Evolutionary conservation across 2,888 invertebrate genomes (phyloP), one percentile per base, ranked within the genome.

Genomic region (Lochmaea crataegi): DNA sequence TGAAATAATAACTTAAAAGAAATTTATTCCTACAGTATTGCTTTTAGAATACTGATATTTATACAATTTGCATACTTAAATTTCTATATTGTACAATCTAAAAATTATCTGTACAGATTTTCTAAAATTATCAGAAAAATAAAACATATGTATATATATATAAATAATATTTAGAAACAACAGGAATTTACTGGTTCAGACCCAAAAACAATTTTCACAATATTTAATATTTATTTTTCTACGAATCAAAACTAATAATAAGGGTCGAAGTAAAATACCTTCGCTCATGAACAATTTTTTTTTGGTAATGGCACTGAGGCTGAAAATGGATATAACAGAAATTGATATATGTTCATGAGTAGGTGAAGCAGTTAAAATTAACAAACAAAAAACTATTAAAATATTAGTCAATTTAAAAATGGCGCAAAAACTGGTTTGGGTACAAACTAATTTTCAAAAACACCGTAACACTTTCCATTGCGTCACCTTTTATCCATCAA

Each of bases 131-230:
- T 81, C 81, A 81, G 76, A 79, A 81, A 80, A 81, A 80, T 82
- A 82, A 82, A 82, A 82, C 80, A 82, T 69, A 80, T 81, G 81
- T 81, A 82, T 81, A 82, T 82, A 80, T 70, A 80, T 81, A 82
- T 81, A 82, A 82, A 82, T 82, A 80, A 80, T 71, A 65, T 71
- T 65, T 65, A 64, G 45, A 74, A 68, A 71, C 60, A 65, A 74
- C 16, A 69, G 48, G 53, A 70, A 57, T 56, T 70, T 70, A 65
- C 64, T 64, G 64, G 65, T 56, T 22, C 56, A 70, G 45, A 70
- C 42, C 14, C 48, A 32, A 56, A 70, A 64, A 70, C 6, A 48
- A 60, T 26, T 68, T 68, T 48, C 45, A 48, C 22, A 41, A 65
- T 38, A 57, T 70, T 63, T 7, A 18, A 12, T 38, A 42, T 12